phyloP scores from a whole-genome alignment of 2,797 vertebrate genomes.

The Argyrosomus regius region DNA sequence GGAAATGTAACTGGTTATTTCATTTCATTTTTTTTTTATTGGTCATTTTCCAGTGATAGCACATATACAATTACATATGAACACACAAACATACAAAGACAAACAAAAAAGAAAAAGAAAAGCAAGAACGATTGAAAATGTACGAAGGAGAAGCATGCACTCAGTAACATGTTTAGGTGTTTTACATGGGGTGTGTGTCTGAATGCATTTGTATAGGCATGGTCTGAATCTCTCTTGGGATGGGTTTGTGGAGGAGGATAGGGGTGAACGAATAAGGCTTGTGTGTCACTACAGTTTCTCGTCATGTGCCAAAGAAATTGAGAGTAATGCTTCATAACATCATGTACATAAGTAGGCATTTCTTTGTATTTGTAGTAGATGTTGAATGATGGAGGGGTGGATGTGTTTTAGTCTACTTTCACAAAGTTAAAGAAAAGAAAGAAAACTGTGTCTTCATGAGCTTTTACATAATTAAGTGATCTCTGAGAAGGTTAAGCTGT shows the following conservation, averaged over 20 bases:
- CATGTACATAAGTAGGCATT: neutral
- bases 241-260: slow-evolving; percentile 58
- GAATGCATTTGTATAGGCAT: slow-evolving; percentile 38
- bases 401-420: neutral
- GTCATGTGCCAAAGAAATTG: neutral
- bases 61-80: slow-evolving; percentile 8
- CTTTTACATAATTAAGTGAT: slow-evolving; percentile 22
- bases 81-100: neutral
- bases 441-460: neutral
- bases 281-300: slow-evolving; percentile 24
- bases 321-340: slow-evolving; percentile 12
- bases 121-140: neutral
- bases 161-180: slow-evolving; percentile 21
- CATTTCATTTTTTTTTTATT: neutral
- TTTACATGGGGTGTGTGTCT: slow-evolving; percentile 31
- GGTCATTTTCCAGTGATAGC: slow-evolving; percentile 14
- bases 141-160: slow-evolving; percentile 1
- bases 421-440: neutral
- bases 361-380: neutral
- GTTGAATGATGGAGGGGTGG: neutral
- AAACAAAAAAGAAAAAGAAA: neutral
- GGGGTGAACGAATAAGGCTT: slow-evolving; percentile 47
- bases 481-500: slow-evolving; percentile 13
- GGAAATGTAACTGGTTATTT: slow-evolving; percentile 49
- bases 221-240: slow-evolving; percentile 60